Conservation (phyloP, 2,113 vertebrate species). For the Diphyllodes magnificus region DNA sequence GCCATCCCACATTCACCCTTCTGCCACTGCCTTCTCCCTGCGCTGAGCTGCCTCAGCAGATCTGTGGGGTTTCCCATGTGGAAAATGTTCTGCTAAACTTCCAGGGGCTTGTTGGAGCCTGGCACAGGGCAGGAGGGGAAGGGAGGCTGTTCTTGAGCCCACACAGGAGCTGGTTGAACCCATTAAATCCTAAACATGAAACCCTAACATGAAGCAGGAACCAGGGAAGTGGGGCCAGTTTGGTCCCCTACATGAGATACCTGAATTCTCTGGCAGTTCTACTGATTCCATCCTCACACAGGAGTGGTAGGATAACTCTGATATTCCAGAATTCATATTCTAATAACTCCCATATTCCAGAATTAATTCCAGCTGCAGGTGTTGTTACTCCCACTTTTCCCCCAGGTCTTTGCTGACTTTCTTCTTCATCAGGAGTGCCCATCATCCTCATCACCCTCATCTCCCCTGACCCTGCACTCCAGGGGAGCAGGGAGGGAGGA, state of each 20-base stretch:
- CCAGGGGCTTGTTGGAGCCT: background rate
- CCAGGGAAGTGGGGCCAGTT: background rate
- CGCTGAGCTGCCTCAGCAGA: background rate
- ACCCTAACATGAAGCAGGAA: fast-evolving
- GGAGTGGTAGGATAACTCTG: background rate
- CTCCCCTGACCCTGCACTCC: background rate
- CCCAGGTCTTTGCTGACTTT: background rate
- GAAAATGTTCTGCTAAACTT: background rate
- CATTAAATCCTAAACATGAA: fast-evolving
- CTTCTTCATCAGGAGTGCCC: background rate
- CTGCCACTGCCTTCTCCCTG: background rate
- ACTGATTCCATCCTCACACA: background rate
- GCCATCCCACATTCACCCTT: background rate
- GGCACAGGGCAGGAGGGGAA: background rate
- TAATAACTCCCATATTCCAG: background rate
- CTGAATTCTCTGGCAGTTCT: background rate
- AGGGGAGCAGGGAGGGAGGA: background rate
- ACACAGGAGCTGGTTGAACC: background rate
- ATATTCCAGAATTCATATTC: background rate
- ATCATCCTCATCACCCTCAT: background rate
- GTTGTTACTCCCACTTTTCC: background rate
- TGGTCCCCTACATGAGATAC: fast-evolving
- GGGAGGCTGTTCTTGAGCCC: background rate
- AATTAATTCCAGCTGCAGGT: background rate
- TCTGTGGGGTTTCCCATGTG: background rate